A percentile compares a stretch with the other conserved stretches of the same genome.
Evolutionary conservation across 2,888 invertebrate species (phyloP).

Genomic region (Andricus curvator): DNA sequence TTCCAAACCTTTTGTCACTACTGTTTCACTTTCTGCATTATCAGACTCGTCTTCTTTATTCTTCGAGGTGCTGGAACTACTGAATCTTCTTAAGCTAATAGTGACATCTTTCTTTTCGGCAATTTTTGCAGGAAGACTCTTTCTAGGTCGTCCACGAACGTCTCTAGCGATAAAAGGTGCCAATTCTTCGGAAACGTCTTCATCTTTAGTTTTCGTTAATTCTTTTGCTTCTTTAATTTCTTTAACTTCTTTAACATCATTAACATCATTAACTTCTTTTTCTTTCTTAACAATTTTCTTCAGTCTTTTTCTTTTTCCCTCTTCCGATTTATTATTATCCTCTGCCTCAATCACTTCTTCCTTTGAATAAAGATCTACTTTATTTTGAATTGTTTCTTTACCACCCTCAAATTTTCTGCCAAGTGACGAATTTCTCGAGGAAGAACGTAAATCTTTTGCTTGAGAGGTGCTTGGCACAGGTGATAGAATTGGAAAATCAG

Average conservation of each 20-base stretch:
- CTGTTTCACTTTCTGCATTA: constrained; percentile 43
- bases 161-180: constrained; percentile 19
- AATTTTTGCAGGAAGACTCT: constrained; percentile 45
- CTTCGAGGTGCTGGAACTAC: constrained; percentile 40
- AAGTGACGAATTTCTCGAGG: constrained; percentile 53
- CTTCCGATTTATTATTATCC: constrained; percentile 26
- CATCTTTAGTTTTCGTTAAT: background rate
- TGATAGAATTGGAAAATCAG: constrained; percentile 63
- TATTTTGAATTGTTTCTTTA: constrained; percentile 18
- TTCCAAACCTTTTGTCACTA: background rate
- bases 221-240: constrained; percentile 27
- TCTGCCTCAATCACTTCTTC: constrained; percentile 10
- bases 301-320: constrained; percentile 53
- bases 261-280: background rate
- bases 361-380: background rate
- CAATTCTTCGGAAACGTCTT: constrained; percentile 35
- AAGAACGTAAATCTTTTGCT: constrained; percentile 45
- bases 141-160: constrained; percentile 45
- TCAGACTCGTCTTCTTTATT: constrained; percentile 42
- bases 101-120: constrained; percentile 37
- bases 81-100: background rate
- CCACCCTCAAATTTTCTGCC: constrained; percentile 32
- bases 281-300: constrained; percentile 44
- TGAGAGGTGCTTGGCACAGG: constrained; percentile 53
- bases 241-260: background rate